Conservation (phyloP, 1,140 invertebrate species). For the Agrypnia vestita region DNA sequence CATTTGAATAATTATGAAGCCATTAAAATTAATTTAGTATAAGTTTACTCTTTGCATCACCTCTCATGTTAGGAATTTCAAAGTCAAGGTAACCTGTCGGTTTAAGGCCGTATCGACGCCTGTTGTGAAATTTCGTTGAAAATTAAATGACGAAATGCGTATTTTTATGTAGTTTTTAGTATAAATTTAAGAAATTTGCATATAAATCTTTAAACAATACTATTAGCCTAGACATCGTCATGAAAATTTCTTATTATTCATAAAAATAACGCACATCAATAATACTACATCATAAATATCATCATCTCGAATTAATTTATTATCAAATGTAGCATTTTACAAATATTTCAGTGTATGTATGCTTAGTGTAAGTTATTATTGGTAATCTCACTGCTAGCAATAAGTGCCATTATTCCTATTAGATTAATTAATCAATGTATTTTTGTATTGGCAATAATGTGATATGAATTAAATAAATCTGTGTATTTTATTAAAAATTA, state of each 20-base stretch:
- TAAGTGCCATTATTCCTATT: slow-evolving; percentile 56
- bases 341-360: slow-evolving; percentile 11
- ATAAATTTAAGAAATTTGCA: slow-evolving; percentile 8
- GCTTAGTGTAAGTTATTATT: slow-evolving; percentile 37
- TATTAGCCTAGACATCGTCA: not conserved
- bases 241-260: not conserved
- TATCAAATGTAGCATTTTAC: slow-evolving; percentile 15
- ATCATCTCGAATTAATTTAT: slow-evolving; percentile 33
- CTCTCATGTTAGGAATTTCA: not conserved
- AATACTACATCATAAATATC: not conserved
- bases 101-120: slow-evolving; percentile 6
- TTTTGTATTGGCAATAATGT: slow-evolving; percentile 48
- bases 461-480: slow-evolving; percentile 50
- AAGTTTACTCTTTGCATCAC: no score
- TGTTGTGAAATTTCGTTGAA: not conserved
- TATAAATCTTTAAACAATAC: slow-evolving; percentile 26
- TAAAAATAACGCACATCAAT: not conserved
- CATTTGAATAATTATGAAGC: no score
- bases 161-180: slow-evolving; percentile 1
- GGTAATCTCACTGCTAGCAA: slow-evolving; percentile 28
- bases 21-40: no score
- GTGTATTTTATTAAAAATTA: slow-evolving; percentile 16
- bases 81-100: not conserved
- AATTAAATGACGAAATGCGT: not conserved
- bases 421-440: slow-evolving; percentile 42